Percentiles rank a stretch among this genome's conserved stretches.
phyloP scores from a whole-genome alignment of 2,888 invertebrate species.

The Dolichomitus sp. region DNA sequence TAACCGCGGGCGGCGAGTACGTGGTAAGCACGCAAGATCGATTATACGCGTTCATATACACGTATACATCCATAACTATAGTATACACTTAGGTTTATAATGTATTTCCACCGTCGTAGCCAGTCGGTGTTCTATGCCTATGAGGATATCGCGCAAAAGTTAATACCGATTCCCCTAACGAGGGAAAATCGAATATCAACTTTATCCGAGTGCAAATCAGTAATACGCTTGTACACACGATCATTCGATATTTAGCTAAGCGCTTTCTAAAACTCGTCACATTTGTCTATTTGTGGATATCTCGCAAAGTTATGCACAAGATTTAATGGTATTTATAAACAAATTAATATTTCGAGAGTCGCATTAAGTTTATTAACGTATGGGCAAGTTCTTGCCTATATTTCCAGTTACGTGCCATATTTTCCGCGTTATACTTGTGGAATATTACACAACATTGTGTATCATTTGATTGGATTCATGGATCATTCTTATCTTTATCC shows the following conservation, averaged over 20 bases:
- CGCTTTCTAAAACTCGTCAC: constrained; percentile 42
- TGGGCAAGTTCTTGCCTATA: not conserved
- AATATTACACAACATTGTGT: not conserved
- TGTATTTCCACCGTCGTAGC: constrained; percentile 20
- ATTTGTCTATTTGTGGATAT: not conserved
- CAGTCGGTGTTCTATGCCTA: not conserved
- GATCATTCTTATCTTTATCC: not conserved
- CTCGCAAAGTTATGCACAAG: not conserved
- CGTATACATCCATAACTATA: not conserved
- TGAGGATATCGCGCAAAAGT: constrained; percentile 7
- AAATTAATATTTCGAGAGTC: not conserved
- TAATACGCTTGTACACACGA: not conserved
- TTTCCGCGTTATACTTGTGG: not conserved
- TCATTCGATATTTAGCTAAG: not conserved
- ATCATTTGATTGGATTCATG: not conserved
- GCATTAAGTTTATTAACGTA: not conserved
- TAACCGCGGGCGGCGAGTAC: constrained; percentile 58
- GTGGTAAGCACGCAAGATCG: constrained; percentile 58
- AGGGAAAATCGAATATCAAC: constrained; percentile 40
- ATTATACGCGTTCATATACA: constrained; percentile 46
- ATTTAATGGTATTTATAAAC: not conserved
- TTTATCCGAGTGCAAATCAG: constrained; percentile 19
- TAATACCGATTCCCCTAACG: constrained; percentile 24
- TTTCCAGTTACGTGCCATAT: not conserved
- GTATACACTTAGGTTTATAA: constrained; percentile 6